These are phyloP conservation scores for Acleris cristana DNA, from an alignment of 2,888 invertebrate genomes.

Conservation along the genomic window DNA sequence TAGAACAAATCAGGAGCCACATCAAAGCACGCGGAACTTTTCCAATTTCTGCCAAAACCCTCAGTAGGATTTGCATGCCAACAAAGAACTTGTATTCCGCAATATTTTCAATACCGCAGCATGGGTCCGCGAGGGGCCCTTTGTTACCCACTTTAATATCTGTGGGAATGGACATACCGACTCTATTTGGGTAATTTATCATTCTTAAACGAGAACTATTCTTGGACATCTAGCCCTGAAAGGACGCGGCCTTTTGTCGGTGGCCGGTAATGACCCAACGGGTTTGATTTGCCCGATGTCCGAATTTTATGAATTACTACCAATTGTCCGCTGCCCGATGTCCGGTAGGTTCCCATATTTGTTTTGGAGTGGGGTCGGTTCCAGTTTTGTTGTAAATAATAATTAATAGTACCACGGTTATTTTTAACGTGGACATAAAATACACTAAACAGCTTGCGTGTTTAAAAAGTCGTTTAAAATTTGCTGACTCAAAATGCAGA, in stretches of 20 bases:
- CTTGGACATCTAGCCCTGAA: conserved; percentile 45
- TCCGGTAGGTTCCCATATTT: conserved; percentile 66
- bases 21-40: conserved; percentile 76
- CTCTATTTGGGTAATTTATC: conserved; percentile 82
- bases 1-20: conserved; percentile 43
- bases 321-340: conserved; percentile 37
- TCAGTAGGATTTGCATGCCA: conserved; percentile 79
- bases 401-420: conserved; percentile 10
- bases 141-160: conserved; percentile 81
- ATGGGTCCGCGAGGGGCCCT: conserved; percentile 73
- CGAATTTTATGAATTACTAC: conserved; percentile 78
- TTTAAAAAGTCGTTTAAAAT: neutral
- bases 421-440: conserved; percentile 24
- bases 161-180: conserved; percentile 83
- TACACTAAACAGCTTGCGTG: conserved; percentile 2
- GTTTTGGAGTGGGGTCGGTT: conserved; percentile 42
- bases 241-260: conserved; percentile 68
- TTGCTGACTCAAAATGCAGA: neutral
- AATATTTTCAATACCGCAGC: conserved; percentile 80
- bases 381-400: conserved; percentile 31
- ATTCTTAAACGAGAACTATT: conserved; percentile 81
- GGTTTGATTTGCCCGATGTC: conserved; percentile 67
- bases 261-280: conserved; percentile 68
- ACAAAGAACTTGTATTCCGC: conserved; percentile 73
- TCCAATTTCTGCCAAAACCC: conserved; percentile 77